Base-by-base conservation (phyloP, 2,888 invertebrate species). In the Cepaea hortensis region DNA sequence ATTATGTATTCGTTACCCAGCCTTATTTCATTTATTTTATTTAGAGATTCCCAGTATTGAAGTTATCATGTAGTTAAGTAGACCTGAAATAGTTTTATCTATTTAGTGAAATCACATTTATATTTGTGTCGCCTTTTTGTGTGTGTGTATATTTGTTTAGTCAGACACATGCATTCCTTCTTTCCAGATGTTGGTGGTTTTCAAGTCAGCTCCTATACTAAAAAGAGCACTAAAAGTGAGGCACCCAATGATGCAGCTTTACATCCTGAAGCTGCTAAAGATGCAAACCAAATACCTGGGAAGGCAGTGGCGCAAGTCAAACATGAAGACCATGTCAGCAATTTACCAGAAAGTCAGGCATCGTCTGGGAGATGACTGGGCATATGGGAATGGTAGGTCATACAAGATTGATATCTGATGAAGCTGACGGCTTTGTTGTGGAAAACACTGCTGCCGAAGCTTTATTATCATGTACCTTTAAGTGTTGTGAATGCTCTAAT, bases 201-300 rank as follows among this genome's bases (percentile, higher is more conserved):
- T 99, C 95, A 99, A 99, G 95, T 99, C 99, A 87, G 99, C 99
- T 5, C 99, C 99, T 3, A 99, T 99, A 92, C 95, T 99, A 87
- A 99, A 99, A 95, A 96, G 98, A 90, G 98, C 99, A 0, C 96
- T 99, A 20, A 98, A 99, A 91, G 96, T 95, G 48, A 94, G 95
- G 86, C 94, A 99, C 94, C 98, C 98, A 9, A 97, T 99, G 96
- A 97, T 99, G 96, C 99, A 99, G 95, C 96, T 99, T 91, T 99
- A 99, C 95, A 98, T 99, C 15, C 95, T 99, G 88, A 99, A 99
- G 95, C 95, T 99, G 87, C 95, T 99, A 20, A 99, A 99, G 95
- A 99, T 99, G 98, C 99, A 99, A 95, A 99, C 99, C 0, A 98
- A 99, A 94, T 99, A 99, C 95, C 96, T 99, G 91, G 99, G 99